phyloP scores from a whole-genome alignment of 2,113 vertebrate species.

The Trogon melanurus region DNA sequence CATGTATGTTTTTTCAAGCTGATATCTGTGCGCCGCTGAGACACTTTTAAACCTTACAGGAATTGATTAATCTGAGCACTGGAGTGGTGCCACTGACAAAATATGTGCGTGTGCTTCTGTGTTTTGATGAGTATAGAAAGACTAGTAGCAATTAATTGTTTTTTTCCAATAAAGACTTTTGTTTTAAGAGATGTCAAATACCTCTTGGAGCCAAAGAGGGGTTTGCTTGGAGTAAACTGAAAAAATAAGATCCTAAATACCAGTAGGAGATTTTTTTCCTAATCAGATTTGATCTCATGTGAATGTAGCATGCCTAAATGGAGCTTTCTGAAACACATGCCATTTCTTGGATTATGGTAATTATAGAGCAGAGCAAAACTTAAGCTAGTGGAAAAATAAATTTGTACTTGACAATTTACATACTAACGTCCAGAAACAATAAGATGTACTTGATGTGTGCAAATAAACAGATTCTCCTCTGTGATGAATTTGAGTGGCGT shows the following conservation, averaged over 20 bases:
- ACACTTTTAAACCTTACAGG: neutral
- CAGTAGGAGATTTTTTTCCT: neutral
- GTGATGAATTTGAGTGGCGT: neutral
- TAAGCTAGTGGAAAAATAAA: constrained; percentile 26
- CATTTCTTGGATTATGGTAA: neutral
- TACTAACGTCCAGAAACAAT: constrained; percentile 36
- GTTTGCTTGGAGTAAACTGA: neutral
- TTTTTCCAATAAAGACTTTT: neutral
- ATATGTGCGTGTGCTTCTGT: neutral
- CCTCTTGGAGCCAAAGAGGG: neutral
- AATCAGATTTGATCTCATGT: neutral
- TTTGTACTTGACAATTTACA: constrained; percentile 35
- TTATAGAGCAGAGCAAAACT: neutral
- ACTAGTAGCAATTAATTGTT: neutral
- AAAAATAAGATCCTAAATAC: neutral
- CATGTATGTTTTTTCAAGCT: neutral
- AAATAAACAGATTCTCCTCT: constrained; percentile 52
- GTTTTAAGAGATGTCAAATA: constrained; percentile 4
- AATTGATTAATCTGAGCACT: neutral
- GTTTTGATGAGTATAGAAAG: neutral
- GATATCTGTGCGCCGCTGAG: neutral
- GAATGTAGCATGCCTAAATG: neutral
- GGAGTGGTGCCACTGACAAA: neutral
- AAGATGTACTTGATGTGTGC: constrained; percentile 19
- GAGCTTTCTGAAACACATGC: neutral